Percentiles rank a stretch among this genome's conserved stretches.
Conservation (phyloP, 2,797 vertebrate genomes). For the Vultur gryphus region DNA sequence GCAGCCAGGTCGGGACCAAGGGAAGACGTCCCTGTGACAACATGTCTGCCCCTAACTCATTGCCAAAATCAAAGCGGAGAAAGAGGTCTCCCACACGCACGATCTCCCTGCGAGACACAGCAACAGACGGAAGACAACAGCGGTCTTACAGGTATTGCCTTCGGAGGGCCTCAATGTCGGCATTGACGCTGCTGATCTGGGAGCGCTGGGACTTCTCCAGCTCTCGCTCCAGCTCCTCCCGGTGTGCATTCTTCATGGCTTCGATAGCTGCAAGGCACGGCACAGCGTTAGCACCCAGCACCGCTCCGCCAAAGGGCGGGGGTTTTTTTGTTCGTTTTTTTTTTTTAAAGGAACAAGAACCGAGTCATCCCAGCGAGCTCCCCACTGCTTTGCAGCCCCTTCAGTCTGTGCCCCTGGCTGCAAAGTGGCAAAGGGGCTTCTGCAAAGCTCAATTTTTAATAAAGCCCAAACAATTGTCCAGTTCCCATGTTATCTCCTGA, state of each 20-base stretch:
- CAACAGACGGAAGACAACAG: accelerated
- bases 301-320: accelerated
- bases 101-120: neutral
- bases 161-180: slow-evolving; percentile 90
- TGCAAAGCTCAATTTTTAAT: neutral
- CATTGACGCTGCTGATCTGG: slow-evolving; percentile 89
- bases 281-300: neutral
- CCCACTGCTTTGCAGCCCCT: neutral
- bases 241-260: slow-evolving; percentile 98
- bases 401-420: neutral
- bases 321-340: neutral
- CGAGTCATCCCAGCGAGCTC: accelerated
- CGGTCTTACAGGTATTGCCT: slow-evolving; percentile 89
- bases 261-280: slow-evolving; percentile 83
- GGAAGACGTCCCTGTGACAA: accelerated
- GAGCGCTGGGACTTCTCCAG: slow-evolving; percentile 93
- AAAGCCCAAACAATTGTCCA: neutral
- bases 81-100: accelerated
- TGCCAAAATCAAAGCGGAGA: neutral
- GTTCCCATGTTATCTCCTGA: neutral
- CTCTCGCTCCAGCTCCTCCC: slow-evolving; percentile 86
- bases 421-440: neutral
- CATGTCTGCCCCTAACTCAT: neutral
- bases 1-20: accelerated
- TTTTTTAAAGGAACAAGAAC: neutral